phyloP scores from a whole-genome alignment of 2,888 invertebrate species.

The Girardia tigrina region DNA sequence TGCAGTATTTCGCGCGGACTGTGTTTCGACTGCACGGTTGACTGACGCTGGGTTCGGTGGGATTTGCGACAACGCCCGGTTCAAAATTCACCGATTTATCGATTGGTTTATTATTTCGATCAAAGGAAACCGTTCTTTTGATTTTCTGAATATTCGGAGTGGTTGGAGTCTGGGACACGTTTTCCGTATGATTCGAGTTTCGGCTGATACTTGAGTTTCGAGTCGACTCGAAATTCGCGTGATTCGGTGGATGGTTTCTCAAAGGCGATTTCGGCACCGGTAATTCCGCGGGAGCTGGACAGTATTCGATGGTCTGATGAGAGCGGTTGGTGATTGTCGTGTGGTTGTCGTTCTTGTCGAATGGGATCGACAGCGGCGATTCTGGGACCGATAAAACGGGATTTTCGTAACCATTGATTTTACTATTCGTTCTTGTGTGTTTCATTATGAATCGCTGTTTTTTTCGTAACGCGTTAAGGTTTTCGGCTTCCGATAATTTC shows the following conservation, averaged over 20 bases:
- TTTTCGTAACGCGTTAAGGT: not conserved
- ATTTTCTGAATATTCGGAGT: not conserved
- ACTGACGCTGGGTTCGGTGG: too few relatives aligned
- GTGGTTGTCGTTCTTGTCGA: too few relatives aligned
- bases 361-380: too few relatives aligned
- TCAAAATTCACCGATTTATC: not conserved
- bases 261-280: not conserved
- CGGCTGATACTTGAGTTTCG: not conserved
- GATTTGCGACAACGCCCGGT: not conserved
- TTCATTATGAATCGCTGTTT: constrained; percentile 11
- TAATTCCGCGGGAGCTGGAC: not conserved
- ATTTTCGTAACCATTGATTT: not conserved
- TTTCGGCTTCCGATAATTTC: not conserved
- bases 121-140: not conserved
- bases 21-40: not conserved
- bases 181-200: not conserved
- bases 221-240: not conserved
- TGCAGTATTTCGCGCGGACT: constrained; percentile 3
- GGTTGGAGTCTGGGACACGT: not conserved
- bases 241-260: not conserved
- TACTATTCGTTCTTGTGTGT: constrained; percentile 4
- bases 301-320: not conserved
- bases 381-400: too few relatives aligned
- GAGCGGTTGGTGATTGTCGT: too few relatives aligned
- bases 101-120: not conserved